Percentiles rank a stretch among this genome's conserved stretches.
phyloP scores from a whole-genome alignment of 1,140 invertebrate species.

The Mycetomoellerius zeteki region DNA sequence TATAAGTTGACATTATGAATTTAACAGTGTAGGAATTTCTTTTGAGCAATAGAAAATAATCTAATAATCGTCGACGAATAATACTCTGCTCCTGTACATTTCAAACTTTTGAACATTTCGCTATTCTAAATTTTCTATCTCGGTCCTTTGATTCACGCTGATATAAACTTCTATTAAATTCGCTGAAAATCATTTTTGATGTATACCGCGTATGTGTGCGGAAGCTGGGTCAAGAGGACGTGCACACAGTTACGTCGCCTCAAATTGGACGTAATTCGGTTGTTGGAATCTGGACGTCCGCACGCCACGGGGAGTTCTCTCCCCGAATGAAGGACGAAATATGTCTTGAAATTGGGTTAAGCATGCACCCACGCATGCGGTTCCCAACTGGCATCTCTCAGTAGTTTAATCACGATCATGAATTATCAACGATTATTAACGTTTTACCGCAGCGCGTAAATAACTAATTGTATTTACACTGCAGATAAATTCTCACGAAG shows the following conservation, averaged over 20 bases:
- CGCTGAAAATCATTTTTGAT: constrained; percentile 22
- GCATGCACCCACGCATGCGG: constrained; percentile 23
- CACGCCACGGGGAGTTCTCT: constrained; percentile 39
- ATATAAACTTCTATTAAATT: constrained; percentile 30
- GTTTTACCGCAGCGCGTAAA: not conserved
- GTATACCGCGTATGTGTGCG: not conserved
- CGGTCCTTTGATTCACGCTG: not conserved
- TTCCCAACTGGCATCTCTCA: not conserved
- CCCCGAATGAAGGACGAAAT: constrained; percentile 43
- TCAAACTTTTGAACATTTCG: not conserved
- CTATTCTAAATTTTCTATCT: not conserved
- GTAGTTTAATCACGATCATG: constrained; percentile 32
- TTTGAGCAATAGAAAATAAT: constrained; percentile 22
- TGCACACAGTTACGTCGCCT: constrained; percentile 42
- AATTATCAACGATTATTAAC: not conserved
- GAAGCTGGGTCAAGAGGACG: constrained; percentile 56
- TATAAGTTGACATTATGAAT: no score
- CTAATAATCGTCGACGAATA: not conserved
- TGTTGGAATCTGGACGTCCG: constrained; percentile 55
- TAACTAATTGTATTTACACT: not conserved
- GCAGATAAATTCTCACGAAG: not conserved
- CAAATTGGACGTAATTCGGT: constrained; percentile 68
- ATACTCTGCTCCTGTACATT: not conserved
- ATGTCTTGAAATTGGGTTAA: constrained; percentile 68
- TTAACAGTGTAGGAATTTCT: not conserved